Evolutionary conservation across 1,140 invertebrate genomes (phyloP), one percentile per base, ranked within the genome.

Genomic region (Battus philenor): DNA sequence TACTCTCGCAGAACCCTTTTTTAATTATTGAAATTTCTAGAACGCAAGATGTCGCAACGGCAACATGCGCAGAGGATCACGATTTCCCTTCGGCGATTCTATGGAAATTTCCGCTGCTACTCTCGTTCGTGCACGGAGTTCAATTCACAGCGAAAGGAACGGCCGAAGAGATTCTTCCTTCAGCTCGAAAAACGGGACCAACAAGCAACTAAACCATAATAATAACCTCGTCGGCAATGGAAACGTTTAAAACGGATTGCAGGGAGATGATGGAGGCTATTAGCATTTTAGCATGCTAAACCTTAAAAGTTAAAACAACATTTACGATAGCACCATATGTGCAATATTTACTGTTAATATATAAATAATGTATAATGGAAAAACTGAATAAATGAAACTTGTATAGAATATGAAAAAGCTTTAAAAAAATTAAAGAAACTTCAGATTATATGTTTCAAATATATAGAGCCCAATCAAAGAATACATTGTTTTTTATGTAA

Each of bases 51-150:
- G 59, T 56, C 65, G 60, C 10, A 56, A 59, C 36, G 69, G 70
- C 47, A 74, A 64, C 41, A 52, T 51, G 30, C 44, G 78, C 33
- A 61, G 77, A 26, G 75, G 77, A 17, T 81, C 81, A 0, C 54
- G 73, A 8, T 65, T 85, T 3, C 73, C 78, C 0, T 78, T 76
- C 56, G 81, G 78, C 2, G 81, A 85, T 17, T 85, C 81, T 8
- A 82, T 81, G 76, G 81, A 85, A 38, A 82, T 85, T 41, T 81
- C 81, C 4, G 78, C 80, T 7, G 69, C 80, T 0, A 75, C 78
- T 4, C 58, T 84, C 3, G 72, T 70, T 0, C 55, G 76, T 10
- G 76, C 74, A 8, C 59, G 73, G 4, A 61, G 43, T 44, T 83
- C 79, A 0, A 34, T 77, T 8, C 52, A 60, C 30, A 63, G 62